Conservation (phyloP, 2,797 vertebrate genomes). For the Emydoidea blandingii region DNA sequence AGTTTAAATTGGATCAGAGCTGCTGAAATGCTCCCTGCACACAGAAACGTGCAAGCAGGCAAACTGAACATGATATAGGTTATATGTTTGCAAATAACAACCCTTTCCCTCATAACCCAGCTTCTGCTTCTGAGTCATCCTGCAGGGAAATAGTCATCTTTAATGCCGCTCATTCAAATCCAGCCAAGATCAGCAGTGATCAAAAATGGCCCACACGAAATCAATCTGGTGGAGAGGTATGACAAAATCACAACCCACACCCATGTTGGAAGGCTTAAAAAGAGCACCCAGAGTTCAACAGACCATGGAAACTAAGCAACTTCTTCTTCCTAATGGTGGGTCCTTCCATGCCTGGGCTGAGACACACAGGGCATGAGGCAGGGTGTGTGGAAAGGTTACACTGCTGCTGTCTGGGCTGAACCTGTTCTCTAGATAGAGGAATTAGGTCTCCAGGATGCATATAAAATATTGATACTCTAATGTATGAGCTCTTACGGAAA, state of each 20-base stretch:
- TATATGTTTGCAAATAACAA: not conserved
- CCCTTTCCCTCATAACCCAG: not conserved
- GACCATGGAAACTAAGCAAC: not conserved
- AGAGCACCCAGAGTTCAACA: not conserved
- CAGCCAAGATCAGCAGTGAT: not conserved
- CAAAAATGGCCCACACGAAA: not conserved
- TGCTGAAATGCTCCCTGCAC: not conserved
- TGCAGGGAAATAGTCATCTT: not conserved
- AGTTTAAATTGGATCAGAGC: not conserved
- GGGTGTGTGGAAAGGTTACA: not conserved
- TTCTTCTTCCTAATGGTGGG: not conserved
- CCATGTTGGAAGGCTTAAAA: not conserved
- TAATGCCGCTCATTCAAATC: not conserved
- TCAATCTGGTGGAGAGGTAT: too few species aligned
- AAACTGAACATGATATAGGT: not conserved
- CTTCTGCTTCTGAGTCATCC: not conserved
- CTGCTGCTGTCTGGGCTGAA: not conserved
- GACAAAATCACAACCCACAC: not conserved
- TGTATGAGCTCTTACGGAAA: not conserved
- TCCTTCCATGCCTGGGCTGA: not conserved
- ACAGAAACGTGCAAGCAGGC: not conserved
- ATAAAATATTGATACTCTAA: not conserved
- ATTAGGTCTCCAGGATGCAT: not conserved
- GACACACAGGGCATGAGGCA: not conserved
- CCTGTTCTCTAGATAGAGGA: not conserved